These are phyloP conservation scores for Rhysida immarginata DNA, from an alignment of 1,140 invertebrate species.

Conservation along the genomic window DNA sequence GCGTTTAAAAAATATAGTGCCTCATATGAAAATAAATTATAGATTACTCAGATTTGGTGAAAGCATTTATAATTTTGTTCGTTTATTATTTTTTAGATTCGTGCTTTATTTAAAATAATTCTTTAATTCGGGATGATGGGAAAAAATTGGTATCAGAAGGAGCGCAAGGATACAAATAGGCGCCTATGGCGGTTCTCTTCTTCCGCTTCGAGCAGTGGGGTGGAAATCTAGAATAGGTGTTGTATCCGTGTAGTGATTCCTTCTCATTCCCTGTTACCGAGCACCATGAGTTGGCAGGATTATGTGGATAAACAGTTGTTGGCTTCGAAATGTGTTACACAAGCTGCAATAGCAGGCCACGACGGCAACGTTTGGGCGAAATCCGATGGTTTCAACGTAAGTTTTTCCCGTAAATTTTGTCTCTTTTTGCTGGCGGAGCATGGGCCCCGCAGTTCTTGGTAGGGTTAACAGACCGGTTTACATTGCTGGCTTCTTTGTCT, in stretches of 20 bases:
- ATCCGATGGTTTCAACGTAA: constrained; percentile 81
- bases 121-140: not conserved
- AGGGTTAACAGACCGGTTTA: too few species aligned
- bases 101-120: not conserved
- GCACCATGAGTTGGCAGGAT: constrained; percentile 90
- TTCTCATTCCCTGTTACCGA: not conserved
- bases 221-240: not conserved
- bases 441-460: too few species aligned
- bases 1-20: too few species aligned
- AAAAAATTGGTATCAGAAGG: not conserved
- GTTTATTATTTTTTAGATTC: not conserved
- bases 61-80: not conserved
- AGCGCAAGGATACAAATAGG: not conserved
- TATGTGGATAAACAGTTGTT: constrained; percentile 94
- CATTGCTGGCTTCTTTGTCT: too few species aligned
- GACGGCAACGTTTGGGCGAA: constrained; percentile 90
- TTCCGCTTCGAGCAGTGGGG: constrained; percentile 1
- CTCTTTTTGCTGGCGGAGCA: not conserved
- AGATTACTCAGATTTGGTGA: too few species aligned
- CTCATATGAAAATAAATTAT: too few species aligned
- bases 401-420: constrained; percentile 31
- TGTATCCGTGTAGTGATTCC: too few species aligned
- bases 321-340: constrained; percentile 77
- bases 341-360: constrained; percentile 84
- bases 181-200: constrained; percentile 1